These are phyloP conservation scores for Trichonephila inaurata DNA, from an alignment of 1,140 invertebrate genomes.

Conservation along the genomic window DNA sequence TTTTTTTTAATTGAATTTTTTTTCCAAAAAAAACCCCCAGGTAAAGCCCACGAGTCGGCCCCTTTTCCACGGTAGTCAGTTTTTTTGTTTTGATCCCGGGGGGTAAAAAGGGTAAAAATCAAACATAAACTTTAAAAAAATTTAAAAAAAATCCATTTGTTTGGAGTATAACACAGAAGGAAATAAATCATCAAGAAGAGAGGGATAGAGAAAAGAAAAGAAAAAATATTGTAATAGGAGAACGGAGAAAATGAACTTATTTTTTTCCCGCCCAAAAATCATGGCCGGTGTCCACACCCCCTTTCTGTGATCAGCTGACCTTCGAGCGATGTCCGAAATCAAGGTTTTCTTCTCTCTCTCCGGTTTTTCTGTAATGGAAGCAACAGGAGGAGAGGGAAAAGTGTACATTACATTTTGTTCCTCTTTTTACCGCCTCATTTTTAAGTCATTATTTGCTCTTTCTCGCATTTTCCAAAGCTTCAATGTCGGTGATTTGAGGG, in stretches of 20 bases:
- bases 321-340: slow-evolving; percentile 56
- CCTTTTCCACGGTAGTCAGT: background rate
- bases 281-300: slow-evolving; percentile 59
- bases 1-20: background rate
- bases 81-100: background rate
- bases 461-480: slow-evolving; percentile 16
- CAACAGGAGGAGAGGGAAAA: background rate
- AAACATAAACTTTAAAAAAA: background rate
- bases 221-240: slow-evolving; percentile 13
- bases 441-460: slow-evolving; percentile 42
- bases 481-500: background rate
- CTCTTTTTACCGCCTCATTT: background rate
- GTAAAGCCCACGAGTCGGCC: background rate
- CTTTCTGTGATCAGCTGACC: slow-evolving; percentile 51
- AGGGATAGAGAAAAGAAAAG: background rate
- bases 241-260: slow-evolving; percentile 22
- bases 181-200: slow-evolving; percentile 53
- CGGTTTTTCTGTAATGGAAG: background rate
- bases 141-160: background rate
- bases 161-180: slow-evolving; percentile 43
- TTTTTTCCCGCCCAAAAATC: slow-evolving; percentile 68
- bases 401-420: background rate
- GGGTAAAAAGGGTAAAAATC: background rate
- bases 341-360: slow-evolving; percentile 45
- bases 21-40: background rate